These are phyloP conservation scores for Nibea coibor DNA, from an alignment of 2,113 vertebrate genomes.

Conservation along the genomic window DNA sequence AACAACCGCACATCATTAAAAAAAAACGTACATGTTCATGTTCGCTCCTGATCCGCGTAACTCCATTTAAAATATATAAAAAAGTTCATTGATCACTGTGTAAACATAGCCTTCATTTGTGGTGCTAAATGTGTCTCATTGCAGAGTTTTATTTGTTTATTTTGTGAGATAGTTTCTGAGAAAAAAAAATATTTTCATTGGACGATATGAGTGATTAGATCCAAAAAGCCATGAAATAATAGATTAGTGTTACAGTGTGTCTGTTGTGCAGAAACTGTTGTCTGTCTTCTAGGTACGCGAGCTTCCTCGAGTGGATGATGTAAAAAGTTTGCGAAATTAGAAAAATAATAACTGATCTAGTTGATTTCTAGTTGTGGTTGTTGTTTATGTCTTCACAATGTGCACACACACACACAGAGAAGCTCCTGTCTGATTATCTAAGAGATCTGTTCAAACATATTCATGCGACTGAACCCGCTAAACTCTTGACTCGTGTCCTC, in stretches of 20 bases:
- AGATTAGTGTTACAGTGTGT: not conserved
- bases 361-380: slow-evolving; percentile 2
- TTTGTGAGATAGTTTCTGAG: too few relatives aligned
- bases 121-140: too few relatives aligned
- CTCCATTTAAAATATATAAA: too few relatives aligned
- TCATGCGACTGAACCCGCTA: not conserved
- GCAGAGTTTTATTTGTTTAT: too few relatives aligned
- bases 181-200: too few relatives aligned
- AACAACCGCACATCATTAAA: too few relatives aligned
- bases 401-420: not conserved
- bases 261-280: slow-evolving; percentile 10
- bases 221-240: not conserved
- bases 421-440: slow-evolving; percentile 23
- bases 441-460: not conserved
- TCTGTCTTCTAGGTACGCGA: not conserved
- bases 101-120: too few relatives aligned
- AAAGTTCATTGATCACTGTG: too few relatives aligned
- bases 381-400: not conserved
- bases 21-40: too few relatives aligned
- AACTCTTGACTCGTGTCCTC: not conserved
- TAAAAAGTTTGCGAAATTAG: too few relatives aligned
- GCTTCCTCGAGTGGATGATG: too few relatives aligned
- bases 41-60: too few relatives aligned
- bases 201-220: not conserved
- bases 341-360: not conserved